These are phyloP conservation scores for Magallana ariakensis DNA, from an alignment of 1,140 invertebrate genomes.

Conservation along the genomic window DNA sequence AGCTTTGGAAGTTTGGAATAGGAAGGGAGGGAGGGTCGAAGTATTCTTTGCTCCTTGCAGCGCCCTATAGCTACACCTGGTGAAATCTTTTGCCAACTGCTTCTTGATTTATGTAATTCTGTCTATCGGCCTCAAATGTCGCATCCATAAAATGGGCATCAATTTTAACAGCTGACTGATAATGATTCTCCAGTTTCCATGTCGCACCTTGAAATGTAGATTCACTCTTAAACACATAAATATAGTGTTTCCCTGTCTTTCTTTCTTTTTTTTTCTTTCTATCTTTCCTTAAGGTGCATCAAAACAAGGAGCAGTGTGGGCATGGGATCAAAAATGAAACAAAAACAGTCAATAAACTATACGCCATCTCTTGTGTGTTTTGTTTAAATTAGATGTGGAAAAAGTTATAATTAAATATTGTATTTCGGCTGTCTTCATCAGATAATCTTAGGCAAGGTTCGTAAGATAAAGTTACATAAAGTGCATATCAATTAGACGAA, in stretches of 20 bases:
- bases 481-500: neutral
- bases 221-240: constrained; percentile 2
- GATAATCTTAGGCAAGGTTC: neutral
- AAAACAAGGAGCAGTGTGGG: neutral
- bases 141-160: constrained; percentile 31
- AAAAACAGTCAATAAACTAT: neutral
- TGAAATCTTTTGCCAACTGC: neutral
- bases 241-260: neutral
- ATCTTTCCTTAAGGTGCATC: neutral
- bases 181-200: constrained; percentile 18
- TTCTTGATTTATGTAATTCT: constrained; percentile 21
- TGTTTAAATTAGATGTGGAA: neutral
- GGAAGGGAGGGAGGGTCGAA: neutral
- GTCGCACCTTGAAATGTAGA: neutral
- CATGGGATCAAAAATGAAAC: neutral
- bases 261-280: no score
- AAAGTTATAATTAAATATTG: constrained; percentile 7
- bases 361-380: neutral
- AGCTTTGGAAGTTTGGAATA: neutral
- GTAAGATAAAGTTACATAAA: neutral
- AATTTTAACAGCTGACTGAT: constrained; percentile 32
- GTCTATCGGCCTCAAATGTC: constrained; percentile 13
- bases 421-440: neutral
- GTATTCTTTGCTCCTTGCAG: neutral
- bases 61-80: neutral